phyloP scores from a whole-genome alignment of 2,888 invertebrate species.

The Nebria salina region DNA sequence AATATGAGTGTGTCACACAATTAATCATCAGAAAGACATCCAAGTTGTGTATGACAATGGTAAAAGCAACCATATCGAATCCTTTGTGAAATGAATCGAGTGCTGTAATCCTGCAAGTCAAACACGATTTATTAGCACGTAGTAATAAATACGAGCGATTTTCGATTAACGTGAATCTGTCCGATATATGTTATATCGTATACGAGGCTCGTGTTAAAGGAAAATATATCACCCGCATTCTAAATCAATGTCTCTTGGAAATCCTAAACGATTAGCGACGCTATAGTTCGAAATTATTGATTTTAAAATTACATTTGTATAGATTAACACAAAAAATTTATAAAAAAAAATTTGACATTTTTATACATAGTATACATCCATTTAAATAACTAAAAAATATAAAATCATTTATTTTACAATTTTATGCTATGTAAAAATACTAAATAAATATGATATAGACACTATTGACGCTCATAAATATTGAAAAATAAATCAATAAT shows the following conservation, averaged over 20 bases:
- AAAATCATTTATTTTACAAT: too few species aligned
- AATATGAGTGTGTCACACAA: not conserved
- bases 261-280: not conserved
- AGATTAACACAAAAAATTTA: too few species aligned
- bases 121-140: constrained; percentile 38
- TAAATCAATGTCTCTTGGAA: not conserved
- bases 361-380: too few species aligned
- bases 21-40: not conserved
- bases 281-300: not conserved
- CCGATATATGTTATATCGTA: not conserved
- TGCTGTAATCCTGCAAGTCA: constrained; percentile 48
- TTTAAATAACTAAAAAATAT: too few species aligned
- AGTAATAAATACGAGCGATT: constrained; percentile 15
- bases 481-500: too few species aligned
- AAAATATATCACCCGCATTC: not conserved
- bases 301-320: not conserved
- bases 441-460: too few species aligned
- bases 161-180: constrained; percentile 11
- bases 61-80: not conserved
- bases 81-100: not conserved
- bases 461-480: too few species aligned
- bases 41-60: not conserved
- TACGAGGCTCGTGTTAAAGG: not conserved
- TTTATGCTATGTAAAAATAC: too few species aligned
- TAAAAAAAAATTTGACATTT: too few species aligned